Evolutionary conservation across 2,888 invertebrate species (phyloP).

Genomic region (Epicampocera succincta): DNA sequence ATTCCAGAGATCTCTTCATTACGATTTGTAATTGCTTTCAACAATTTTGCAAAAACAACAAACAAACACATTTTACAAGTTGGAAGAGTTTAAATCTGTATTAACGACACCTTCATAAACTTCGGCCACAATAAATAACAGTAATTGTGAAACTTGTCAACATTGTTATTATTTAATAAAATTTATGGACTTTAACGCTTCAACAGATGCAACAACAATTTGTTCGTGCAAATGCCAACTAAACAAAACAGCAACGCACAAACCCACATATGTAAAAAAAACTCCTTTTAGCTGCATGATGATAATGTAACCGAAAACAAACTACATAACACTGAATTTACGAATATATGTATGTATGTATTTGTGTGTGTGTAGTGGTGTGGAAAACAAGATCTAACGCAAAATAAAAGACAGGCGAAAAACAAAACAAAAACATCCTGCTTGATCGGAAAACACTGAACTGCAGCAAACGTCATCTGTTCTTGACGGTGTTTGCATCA

Average conservation of each 20-base stretch:
- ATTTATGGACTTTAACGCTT: constrained; percentile 67
- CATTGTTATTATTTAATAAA: constrained; percentile 69
- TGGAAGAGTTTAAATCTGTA: background rate
- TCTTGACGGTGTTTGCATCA: constrained; percentile 39
- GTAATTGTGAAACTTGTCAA: constrained; percentile 71
- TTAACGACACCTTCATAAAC: constrained; percentile 33
- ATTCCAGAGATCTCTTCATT: constrained; percentile 39
- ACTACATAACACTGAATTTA: no score
- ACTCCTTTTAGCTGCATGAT: constrained; percentile 52
- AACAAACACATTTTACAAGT: background rate
- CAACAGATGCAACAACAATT: constrained; percentile 23
- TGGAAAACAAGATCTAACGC: background rate
- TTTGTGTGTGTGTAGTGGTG: background rate
- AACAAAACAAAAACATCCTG: constrained; percentile 31
- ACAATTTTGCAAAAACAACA: background rate
- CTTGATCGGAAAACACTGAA: constrained; percentile 27
- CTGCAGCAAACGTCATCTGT: constrained; percentile 54
- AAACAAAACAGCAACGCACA: constrained; percentile 16
- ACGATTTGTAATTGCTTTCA: constrained; percentile 11
- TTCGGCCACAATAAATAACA: constrained; percentile 45
- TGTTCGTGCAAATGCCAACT: constrained; percentile 16
- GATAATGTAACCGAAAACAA: background rate
- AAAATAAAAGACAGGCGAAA: background rate
- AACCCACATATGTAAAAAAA: constrained; percentile 22
- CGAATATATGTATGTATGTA: background rate